A percentile compares a stretch with the other conserved stretches of the same genome.
Evolutionary conservation across 2,113 vertebrate genomes (phyloP).

Genomic region (Boulengerochromis microlepis): DNA sequence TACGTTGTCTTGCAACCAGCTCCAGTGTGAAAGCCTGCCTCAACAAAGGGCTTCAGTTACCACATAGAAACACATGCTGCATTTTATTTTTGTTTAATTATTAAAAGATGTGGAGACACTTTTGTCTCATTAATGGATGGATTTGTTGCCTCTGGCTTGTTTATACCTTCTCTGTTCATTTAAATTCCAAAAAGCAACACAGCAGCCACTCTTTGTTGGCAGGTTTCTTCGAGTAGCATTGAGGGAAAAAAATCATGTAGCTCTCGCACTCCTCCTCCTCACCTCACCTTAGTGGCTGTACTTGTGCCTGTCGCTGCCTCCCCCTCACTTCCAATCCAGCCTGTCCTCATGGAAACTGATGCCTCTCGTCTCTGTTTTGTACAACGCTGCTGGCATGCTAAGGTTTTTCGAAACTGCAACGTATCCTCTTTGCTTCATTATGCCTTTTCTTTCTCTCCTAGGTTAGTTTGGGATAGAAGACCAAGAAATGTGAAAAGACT

Average conservation of each 20-base stretch:
- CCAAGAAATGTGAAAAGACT: conserved; percentile 2
- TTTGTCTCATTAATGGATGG: not conserved
- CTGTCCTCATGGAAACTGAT: conserved; percentile 25
- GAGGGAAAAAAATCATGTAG: not conserved
- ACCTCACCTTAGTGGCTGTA: not conserved
- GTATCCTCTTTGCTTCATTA: not conserved
- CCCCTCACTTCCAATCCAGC: not conserved
- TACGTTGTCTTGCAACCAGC: not conserved
- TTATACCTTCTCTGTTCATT: not conserved
- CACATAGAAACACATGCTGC: not conserved
- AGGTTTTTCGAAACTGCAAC: not conserved
- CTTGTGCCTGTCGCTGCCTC: not conserved
- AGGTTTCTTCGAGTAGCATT: not conserved
- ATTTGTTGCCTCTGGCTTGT: not conserved
- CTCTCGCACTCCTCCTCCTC: conserved; percentile 3
- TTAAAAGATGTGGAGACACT: not conserved
- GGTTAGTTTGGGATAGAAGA: conserved; percentile 32
- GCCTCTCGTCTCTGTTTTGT: not conserved
- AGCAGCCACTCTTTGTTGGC: not conserved
- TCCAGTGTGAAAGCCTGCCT: not conserved
- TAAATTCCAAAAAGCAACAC: not conserved
- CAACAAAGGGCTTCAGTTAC: not conserved
- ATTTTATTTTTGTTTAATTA: not conserved
- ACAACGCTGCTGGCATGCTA: not conserved
- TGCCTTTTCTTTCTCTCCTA: not conserved